These are phyloP conservation scores for Keiferia lycopersicella DNA, from an alignment of 2,888 invertebrate genomes.

Conservation along the genomic window DNA sequence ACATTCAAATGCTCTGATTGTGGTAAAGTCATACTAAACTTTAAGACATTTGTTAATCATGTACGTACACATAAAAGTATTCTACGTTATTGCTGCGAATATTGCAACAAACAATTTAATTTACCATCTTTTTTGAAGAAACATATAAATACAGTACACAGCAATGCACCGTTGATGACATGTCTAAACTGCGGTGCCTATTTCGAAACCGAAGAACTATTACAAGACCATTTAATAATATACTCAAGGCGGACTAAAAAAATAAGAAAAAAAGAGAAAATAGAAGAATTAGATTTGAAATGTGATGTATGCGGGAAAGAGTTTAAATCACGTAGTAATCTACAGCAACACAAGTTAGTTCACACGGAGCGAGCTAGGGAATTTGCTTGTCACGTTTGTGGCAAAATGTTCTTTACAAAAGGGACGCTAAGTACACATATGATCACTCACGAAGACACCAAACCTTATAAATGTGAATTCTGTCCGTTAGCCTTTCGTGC, in stretches of 20 bases:
- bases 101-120: conserved; percentile 59
- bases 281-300: conserved; percentile 53
- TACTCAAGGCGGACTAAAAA: conserved; percentile 53
- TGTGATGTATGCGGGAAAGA: conserved; percentile 65
- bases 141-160: conserved; percentile 52
- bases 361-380: conserved; percentile 72
- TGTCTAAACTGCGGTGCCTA: conserved; percentile 62
- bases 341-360: conserved; percentile 63
- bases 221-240: conserved; percentile 61
- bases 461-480: conserved; percentile 69
- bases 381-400: conserved; percentile 71
- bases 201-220: conserved; percentile 56
- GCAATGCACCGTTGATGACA: conserved; percentile 41
- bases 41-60: conserved; percentile 61
- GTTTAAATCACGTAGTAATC: conserved; percentile 66
- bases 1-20: conserved; percentile 69
- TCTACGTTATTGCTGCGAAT: conserved; percentile 65
- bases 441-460: conserved; percentile 66
- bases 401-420: conserved; percentile 76
- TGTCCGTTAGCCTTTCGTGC: conserved; percentile 71
- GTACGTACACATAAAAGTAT: conserved; percentile 60
- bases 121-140: conserved; percentile 52
- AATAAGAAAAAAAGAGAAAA: conserved; percentile 42
- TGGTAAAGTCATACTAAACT: conserved; percentile 55
- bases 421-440: conserved; percentile 70